Evolutionary conservation across 2,113 vertebrate species (phyloP), one percentile per base, ranked within the genome.

Genomic region (Orientallactaga bullata): DNA sequence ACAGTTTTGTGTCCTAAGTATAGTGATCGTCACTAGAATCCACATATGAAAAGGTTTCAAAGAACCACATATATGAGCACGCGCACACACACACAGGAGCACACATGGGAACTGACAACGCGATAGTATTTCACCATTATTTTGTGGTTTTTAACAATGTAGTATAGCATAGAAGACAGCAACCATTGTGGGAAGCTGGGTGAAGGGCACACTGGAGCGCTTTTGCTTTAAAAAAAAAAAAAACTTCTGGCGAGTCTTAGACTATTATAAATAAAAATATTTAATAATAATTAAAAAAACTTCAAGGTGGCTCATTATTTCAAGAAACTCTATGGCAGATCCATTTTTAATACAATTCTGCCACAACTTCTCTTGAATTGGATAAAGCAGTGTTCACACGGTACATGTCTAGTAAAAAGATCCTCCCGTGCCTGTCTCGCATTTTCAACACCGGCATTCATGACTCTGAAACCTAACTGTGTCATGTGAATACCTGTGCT

Each of bases 261-360:
- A 35, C 73, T 61, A 11, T 92, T 69, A 42, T 94, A 95, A 94
- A 90, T 79, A 88, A 88, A 95, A 80, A 82, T 55, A 42, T 90
- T 37, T 85, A 88, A 90, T 65, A 76, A 39, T 68, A 39, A 69
- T 51, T 28, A 47, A 90, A 76, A 77, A 87, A 92, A 79, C 87
- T 79, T 95, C 91, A 92, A 95, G 94, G 71, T 84, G 88, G 91
- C 90, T 94, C 88, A 89, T 94, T 93, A 85, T 95, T 92, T 95
- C 77, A 76, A 42, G 77, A 95, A 94, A 93, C 68, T 47, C 68
- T 35, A 12, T 20, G 82, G 85, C 84, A 92, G 83, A 90, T 93
- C 82, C 68, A 68, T 78, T 81, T 85, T 88, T 72, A 89, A 74
- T 69, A 39, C 90, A 94, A 85, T 60, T 60, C 69, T 18, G 91